phyloP scores from a whole-genome alignment of 2,888 invertebrate genomes.

The Hirtodrosophila confusa region DNA sequence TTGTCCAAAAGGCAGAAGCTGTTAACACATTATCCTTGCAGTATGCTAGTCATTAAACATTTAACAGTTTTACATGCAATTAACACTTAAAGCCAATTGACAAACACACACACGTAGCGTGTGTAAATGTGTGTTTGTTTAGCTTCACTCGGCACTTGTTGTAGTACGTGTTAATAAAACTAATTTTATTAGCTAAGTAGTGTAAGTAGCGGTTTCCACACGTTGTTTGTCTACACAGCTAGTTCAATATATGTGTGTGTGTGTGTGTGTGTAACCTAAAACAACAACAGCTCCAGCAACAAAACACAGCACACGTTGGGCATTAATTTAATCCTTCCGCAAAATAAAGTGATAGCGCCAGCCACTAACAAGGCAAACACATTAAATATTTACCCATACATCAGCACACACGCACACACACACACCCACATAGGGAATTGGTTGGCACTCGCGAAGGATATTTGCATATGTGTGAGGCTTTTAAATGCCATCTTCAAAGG shows the following conservation, averaged over 20 bases:
- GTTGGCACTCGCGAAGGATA: slow-evolving; percentile 43
- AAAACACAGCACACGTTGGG: slow-evolving; percentile 69
- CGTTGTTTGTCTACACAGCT: slow-evolving; percentile 64
- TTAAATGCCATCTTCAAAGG: slow-evolving; percentile 73
- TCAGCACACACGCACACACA: slow-evolving; percentile 39
- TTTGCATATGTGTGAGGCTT: slow-evolving; percentile 55
- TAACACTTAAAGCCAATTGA: slow-evolving; percentile 62
- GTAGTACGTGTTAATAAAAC: slow-evolving; percentile 81
- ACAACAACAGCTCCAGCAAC: slow-evolving; percentile 46
- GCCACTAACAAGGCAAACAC: slow-evolving; percentile 82
- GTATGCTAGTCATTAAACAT: slow-evolving; percentile 28
- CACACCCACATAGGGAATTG: slow-evolving; percentile 29
- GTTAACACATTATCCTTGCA: slow-evolving; percentile 12
- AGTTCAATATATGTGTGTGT: slow-evolving; percentile 18
- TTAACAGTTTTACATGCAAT: slow-evolving; percentile 70
- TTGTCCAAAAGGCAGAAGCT: slow-evolving; percentile 22
- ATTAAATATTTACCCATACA: slow-evolving; percentile 71
- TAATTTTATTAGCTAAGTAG: slow-evolving; percentile 80
- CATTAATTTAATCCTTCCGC: slow-evolving; percentile 82
- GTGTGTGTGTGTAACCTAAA: slow-evolving; percentile 49
- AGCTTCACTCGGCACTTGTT: slow-evolving; percentile 60
- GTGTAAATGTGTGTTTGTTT: slow-evolving; percentile 34
- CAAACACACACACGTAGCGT: slow-evolving; percentile 38
- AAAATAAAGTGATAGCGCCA: slow-evolving; percentile 82
- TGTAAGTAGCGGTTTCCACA: slow-evolving; percentile 77